phyloP scores from a whole-genome alignment of 2,888 invertebrate genomes.

The Melinaea menophilus region DNA sequence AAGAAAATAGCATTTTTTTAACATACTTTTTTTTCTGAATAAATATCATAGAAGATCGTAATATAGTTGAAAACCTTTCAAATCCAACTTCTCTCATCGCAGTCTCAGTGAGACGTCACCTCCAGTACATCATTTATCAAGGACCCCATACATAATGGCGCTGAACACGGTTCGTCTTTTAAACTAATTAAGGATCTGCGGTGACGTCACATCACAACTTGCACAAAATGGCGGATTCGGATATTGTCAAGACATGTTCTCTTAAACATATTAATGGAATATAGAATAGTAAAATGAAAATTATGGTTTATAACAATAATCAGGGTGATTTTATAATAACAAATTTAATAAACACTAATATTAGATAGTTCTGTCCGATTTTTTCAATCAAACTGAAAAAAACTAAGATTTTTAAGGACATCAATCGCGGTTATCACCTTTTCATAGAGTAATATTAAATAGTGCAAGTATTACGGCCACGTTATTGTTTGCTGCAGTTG shows the following conservation, averaged over 20 bases:
- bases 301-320: too few species aligned
- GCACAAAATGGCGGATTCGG: slow-evolving; percentile 2
- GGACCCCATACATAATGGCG: slow-evolving; percentile 3
- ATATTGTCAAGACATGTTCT: neutral
- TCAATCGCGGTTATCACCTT: too few species aligned
- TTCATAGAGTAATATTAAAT: too few species aligned
- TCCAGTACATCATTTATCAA: slow-evolving; percentile 5
- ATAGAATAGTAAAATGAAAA: too few species aligned
- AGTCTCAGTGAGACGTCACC: slow-evolving; percentile 1
- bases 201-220: slow-evolving; percentile 30
- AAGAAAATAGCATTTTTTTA: too few species aligned
- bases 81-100: neutral
- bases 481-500: too few species aligned
- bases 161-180: slow-evolving; percentile 62
- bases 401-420: too few species aligned
- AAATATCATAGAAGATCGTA: neutral
- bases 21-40: neutral
- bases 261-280: neutral
- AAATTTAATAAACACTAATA: too few species aligned
- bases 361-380: too few species aligned
- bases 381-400: too few species aligned
- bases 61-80: neutral
- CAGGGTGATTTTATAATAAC: too few species aligned
- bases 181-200: slow-evolving; percentile 54
- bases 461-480: too few species aligned